Evolutionary conservation across 92 coral and sea anemone genomes (phyloP).

Genomic region (Palythoa caribaeorum): DNA sequence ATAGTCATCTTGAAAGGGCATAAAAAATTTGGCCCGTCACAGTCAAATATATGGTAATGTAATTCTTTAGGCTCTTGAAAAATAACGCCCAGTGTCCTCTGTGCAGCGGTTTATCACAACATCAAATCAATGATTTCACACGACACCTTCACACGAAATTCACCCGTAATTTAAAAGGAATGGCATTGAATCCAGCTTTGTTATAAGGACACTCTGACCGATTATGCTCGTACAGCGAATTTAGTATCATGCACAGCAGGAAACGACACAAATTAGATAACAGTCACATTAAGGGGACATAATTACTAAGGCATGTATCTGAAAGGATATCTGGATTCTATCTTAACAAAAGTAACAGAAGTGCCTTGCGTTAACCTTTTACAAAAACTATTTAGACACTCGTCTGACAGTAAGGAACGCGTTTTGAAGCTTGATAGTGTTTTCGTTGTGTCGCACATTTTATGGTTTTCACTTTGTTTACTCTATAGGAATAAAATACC

Average conservation of each 20-base stretch:
- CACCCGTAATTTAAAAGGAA: not conserved
- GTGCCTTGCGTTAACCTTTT: not conserved
- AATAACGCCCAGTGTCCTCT: not conserved
- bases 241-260: slow-evolving; percentile 21
- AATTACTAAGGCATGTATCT: not conserved
- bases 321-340: slow-evolving; percentile 5
- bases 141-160: not conserved
- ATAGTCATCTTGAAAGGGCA: not conserved
- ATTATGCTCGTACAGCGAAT: not conserved
- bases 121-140: not conserved
- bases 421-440: not conserved
- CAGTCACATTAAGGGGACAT: slow-evolving; percentile 26
- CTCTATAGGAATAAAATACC: not conserved
- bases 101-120: not conserved
- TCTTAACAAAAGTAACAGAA: not conserved
- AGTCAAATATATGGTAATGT: not conserved
- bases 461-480: not conserved
- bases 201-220: not conserved
- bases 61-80: not conserved
- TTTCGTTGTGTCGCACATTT: not conserved
- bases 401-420: not conserved
- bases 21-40: not conserved
- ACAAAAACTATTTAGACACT: not conserved
- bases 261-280: not conserved
- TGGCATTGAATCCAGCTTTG: not conserved